phyloP scores from a whole-genome alignment of 1,140 invertebrate species.

The Hyposmocoma kahamanoa region DNA sequence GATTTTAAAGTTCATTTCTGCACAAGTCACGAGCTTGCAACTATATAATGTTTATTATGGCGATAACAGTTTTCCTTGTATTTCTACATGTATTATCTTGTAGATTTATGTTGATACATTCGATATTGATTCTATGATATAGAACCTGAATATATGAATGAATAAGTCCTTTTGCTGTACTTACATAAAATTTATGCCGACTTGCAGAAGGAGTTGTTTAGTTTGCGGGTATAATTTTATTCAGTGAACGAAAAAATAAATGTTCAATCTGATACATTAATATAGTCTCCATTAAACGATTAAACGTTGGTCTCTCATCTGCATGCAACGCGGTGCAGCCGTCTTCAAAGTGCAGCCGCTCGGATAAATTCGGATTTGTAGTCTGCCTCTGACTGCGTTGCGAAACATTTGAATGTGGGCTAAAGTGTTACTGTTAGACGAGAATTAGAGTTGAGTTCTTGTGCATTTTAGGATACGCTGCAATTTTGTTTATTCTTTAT shows the following conservation, averaged over 20 bases:
- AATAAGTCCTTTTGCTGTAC: constrained; percentile 1
- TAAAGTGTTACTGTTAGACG: not conserved
- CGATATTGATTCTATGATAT: constrained; percentile 11
- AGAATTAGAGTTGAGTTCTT: not conserved
- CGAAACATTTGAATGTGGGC: constrained; percentile 18
- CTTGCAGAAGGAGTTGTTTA: not conserved
- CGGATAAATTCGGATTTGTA: constrained; percentile 49
- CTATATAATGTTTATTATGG: constrained; percentile 13
- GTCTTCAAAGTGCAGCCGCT: constrained; percentile 48
- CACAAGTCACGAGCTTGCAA: constrained; percentile 15
- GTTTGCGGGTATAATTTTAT: constrained; percentile 16
- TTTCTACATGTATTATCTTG: constrained; percentile 17
- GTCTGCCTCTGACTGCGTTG: constrained; percentile 23
- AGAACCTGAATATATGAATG: constrained; percentile 13
- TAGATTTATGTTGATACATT: constrained; percentile 20
- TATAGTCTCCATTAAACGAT: constrained; percentile 52
- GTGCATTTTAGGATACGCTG: no score
- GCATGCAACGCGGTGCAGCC: constrained; percentile 41
- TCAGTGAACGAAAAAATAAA: constrained; percentile 27
- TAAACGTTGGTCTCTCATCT: constrained; percentile 52
- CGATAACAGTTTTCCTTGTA: constrained; percentile 15
- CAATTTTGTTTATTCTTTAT: no score
- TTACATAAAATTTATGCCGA: constrained; percentile 1
- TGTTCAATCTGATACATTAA: constrained; percentile 47
- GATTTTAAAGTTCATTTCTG: constrained; percentile 27